A percentile compares a stretch with the other conserved stretches of the same genome.
phyloP scores from a whole-genome alignment of 2,888 invertebrate species.

The Dicycla oo region DNA sequence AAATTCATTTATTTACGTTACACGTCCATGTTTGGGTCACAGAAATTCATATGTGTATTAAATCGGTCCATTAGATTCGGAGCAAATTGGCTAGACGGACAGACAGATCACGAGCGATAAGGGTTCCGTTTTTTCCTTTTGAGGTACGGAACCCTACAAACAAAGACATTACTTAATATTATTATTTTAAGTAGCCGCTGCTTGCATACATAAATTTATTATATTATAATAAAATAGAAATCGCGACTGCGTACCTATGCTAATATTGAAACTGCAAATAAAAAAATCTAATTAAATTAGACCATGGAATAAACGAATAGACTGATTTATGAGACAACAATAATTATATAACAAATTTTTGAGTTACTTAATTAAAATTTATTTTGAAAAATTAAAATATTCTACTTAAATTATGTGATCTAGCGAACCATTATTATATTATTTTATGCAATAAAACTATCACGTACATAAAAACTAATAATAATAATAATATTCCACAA shows the following conservation, averaged over 20 bases:
- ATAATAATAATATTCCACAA: too few relatives aligned
- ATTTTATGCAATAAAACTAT: background rate
- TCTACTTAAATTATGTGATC: background rate
- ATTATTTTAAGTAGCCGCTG: too few relatives aligned
- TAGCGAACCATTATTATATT: background rate
- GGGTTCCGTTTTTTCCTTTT: too few relatives aligned
- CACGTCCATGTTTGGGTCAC: too few relatives aligned
- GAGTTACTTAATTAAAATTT: too few relatives aligned
- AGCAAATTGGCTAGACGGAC: too few relatives aligned
- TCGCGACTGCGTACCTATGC: background rate
- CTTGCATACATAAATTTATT: background rate
- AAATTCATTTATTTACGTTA: too few relatives aligned
- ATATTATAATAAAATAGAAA: slow-evolving; percentile 14
- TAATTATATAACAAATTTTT: too few relatives aligned
- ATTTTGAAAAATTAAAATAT: background rate
- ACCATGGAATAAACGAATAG: background rate
- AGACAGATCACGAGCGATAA: too few relatives aligned
- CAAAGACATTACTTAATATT: background rate
- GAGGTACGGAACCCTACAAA: slow-evolving; percentile 3
- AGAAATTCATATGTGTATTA: too few relatives aligned
- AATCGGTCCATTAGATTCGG: too few relatives aligned
- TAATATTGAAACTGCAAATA: slow-evolving; percentile 22
- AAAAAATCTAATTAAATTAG: slow-evolving; percentile 6
- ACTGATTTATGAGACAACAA: background rate
- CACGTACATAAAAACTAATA: too few relatives aligned